A percentile compares a stretch with the other conserved stretches of the same genome.
These are phyloP conservation scores for Bombylius discolor DNA, from an alignment of 2,888 invertebrate species.

Conservation along the genomic window DNA sequence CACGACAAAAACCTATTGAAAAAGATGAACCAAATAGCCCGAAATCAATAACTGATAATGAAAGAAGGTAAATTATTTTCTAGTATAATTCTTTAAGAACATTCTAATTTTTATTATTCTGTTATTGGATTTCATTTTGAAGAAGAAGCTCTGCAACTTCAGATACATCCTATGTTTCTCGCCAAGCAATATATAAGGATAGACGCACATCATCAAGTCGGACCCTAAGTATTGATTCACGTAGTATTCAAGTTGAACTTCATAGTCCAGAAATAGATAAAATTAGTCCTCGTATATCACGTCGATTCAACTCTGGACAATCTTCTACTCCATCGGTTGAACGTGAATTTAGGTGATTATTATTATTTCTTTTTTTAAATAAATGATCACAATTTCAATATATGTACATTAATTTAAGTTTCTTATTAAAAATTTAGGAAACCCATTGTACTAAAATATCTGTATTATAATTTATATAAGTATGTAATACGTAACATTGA, in stretches of 20 bases:
- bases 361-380: too few species aligned
- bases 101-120: not conserved
- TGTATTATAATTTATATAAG: too few species aligned
- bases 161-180: slow-evolving; percentile 28
- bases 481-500: too few species aligned
- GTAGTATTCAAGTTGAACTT: slow-evolving; percentile 32
- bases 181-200: slow-evolving; percentile 25
- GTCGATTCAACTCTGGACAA: slow-evolving; percentile 29
- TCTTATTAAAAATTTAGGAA: too few species aligned
- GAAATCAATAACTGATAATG: slow-evolving; percentile 5
- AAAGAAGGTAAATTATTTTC: slow-evolving; percentile 23
- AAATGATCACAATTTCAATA: too few species aligned
- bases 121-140: not conserved
- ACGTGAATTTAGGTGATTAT: slow-evolving; percentile 30
- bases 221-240: slow-evolving; percentile 34
- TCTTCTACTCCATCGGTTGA: slow-evolving; percentile 36
- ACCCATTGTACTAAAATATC: too few species aligned
- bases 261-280: slow-evolving; percentile 34
- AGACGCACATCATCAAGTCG: slow-evolving; percentile 29
- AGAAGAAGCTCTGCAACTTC: slow-evolving; percentile 33
- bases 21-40: slow-evolving; percentile 41
- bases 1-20: slow-evolving; percentile 62
- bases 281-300: slow-evolving; percentile 28
- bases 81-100: not conserved
- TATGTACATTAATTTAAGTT: too few species aligned